Base-by-base conservation (phyloP, 2,797 vertebrate species). In the Anomalospiza imberbis region DNA sequence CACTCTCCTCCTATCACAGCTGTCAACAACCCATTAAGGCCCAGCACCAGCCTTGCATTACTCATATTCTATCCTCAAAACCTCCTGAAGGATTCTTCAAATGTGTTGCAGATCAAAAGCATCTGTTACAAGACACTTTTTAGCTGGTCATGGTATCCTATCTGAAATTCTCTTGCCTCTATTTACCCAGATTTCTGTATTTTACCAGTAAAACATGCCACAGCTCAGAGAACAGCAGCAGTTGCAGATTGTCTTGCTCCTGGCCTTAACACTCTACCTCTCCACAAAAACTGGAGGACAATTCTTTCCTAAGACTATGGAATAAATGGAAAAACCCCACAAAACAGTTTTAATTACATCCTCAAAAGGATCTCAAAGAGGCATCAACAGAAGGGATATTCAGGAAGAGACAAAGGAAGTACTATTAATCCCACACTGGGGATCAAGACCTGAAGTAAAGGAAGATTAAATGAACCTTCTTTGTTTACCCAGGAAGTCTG, bases 131-230 rank as follows among this genome's bases (percentile, higher is more conserved):
- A 94, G 67, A 20, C 7, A 11, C 36, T 29, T 61, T 38, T 66
- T 17, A 67, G 29, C 36, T 53, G 42, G 31, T 28, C 40, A 40
- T 3, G 26, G 66, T 34, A 92, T 72, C 32, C 20, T 22, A 73
- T 12, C n/a, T 86, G 68, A 55, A 67, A 89, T 82, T 80, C 48
- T 74, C 85, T 74, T 71, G 24, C 67, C 45, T 70, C 38, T 60
- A 12, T 57, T 54, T 29, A 42, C 14, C 24, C 74, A 54, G 14
- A 54, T 73, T 82, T 15, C 21, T 38, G 61, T 55, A 51, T 72
- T 94, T 91, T 71, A 83, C 50, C 94, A 91, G 73, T 63, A 94
- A 89, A 95, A 89, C 81, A n/a, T 50, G 15, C 28, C 63, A 73
- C 44, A 51, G 42, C 40, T 62, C 31, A 22, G 38, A 53, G 42